These are phyloP conservation scores for Pygmarrhopalites habei DNA, from an alignment of 1,140 invertebrate genomes.

Conservation along the genomic window DNA sequence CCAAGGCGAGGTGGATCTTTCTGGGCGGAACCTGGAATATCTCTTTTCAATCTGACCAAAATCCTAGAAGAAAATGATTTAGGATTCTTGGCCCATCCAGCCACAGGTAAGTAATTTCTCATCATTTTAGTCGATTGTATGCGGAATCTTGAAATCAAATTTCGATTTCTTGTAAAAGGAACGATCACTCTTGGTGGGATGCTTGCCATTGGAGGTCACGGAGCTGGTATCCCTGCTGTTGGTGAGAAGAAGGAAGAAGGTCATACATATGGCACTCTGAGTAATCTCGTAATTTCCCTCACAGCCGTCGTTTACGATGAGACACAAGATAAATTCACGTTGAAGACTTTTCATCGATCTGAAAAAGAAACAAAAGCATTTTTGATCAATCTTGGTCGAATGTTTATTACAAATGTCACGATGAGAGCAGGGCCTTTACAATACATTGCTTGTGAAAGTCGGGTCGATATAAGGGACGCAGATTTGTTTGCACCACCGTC, in stretches of 20 bases:
- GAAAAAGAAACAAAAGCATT: constrained; percentile 22
- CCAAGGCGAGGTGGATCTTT: too few relatives aligned
- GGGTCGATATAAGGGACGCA: not conserved
- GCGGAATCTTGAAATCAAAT: too few relatives aligned
- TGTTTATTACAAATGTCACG: constrained; percentile 16
- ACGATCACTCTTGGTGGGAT: constrained; percentile 27
- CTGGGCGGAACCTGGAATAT: constrained; percentile 13
- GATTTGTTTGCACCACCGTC: constrained; percentile 14
- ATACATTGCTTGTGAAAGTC: constrained; percentile 14
- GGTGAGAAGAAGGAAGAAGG: not conserved
- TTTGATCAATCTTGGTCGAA: constrained; percentile 20
- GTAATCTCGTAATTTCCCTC: constrained; percentile 27
- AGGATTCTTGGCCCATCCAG: constrained; percentile 5
- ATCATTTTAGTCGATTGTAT: too few relatives aligned
- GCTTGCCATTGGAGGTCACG: constrained; percentile 22
- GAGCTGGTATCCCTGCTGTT: constrained; percentile 2
- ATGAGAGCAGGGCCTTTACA: constrained; percentile 9
- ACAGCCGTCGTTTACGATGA: constrained; percentile 28
- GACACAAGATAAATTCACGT: not conserved
- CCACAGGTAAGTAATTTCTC: constrained; percentile 21
- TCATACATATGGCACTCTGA: constrained; percentile 11
- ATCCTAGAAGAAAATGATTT: constrained; percentile 19
- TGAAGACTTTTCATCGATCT: constrained; percentile 21
- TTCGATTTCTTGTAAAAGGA: too few relatives aligned
- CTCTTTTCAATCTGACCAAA: constrained; percentile 7